Conservation (phyloP, 1,140 invertebrate genomes). For the Ectropis grisescens region DNA sequence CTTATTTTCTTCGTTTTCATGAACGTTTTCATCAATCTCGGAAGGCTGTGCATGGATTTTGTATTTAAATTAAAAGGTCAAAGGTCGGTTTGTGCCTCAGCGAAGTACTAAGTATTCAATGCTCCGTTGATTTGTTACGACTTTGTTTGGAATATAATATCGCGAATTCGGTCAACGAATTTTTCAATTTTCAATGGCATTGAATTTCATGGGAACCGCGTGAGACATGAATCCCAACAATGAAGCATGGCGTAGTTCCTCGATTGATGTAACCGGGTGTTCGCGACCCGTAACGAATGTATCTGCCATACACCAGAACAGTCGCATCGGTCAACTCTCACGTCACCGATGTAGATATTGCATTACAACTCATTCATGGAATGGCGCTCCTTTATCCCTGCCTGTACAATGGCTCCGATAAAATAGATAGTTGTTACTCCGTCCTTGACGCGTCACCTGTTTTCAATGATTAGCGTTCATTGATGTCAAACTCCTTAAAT, state of each 20-base stretch:
- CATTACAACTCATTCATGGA: slow-evolving; percentile 11
- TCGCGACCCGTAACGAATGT: slow-evolving; percentile 29
- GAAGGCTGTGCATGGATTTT: too few relatives aligned
- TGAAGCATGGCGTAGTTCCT: slow-evolving; percentile 44
- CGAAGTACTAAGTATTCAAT: too few relatives aligned
- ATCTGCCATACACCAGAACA: slow-evolving; percentile 10
- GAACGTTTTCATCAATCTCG: too few relatives aligned
- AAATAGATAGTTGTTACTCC: slow-evolving; percentile 7
- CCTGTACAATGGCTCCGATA: slow-evolving; percentile 5
- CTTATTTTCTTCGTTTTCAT: too few relatives aligned
- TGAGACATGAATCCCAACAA: slow-evolving; percentile 24
- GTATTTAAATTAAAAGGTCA: too few relatives aligned
- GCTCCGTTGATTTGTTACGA: too few relatives aligned
- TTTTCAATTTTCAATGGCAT: too few relatives aligned
- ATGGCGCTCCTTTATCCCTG: slow-evolving; percentile 11
- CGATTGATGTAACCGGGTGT: slow-evolving; percentile 28
- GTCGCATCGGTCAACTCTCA: slow-evolving; percentile 1
- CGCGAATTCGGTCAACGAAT: too few relatives aligned
- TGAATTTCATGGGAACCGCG: slow-evolving; percentile 26
- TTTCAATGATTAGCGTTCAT: too few relatives aligned
- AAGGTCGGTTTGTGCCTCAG: too few relatives aligned
- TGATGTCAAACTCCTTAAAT: too few relatives aligned
- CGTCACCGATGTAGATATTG: slow-evolving; percentile 10
- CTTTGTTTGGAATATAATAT: too few relatives aligned
- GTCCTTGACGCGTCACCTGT: slow-evolving; percentile 6